Conservation (phyloP, 2,888 invertebrate species). For the Opisthograptis luteolata region DNA sequence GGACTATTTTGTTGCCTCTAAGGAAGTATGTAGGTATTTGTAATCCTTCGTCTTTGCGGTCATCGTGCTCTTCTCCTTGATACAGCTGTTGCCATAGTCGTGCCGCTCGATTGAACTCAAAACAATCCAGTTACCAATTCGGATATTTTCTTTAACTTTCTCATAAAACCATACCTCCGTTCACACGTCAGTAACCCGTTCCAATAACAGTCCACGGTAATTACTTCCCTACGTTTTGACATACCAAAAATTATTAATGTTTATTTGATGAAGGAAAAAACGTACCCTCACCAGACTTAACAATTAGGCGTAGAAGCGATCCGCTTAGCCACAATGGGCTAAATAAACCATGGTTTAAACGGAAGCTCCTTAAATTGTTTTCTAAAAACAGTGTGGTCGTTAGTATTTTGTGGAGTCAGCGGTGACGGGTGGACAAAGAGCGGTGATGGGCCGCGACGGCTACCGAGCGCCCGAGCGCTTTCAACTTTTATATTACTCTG, state of each 20-base stretch:
- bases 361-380: slow-evolving; percentile 81
- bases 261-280: slow-evolving; percentile 67
- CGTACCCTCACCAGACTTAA: slow-evolving; percentile 32
- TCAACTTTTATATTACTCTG: slow-evolving; percentile 24
- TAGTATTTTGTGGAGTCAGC: slow-evolving; percentile 59
- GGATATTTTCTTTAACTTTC: slow-evolving; percentile 5
- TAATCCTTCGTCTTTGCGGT: too few species aligned
- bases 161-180: slow-evolving; percentile 22
- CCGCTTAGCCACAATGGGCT: slow-evolving; percentile 71
- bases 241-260: slow-evolving; percentile 62
- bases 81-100: too few species aligned
- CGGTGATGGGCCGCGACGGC: slow-evolving; percentile 41
- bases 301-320: slow-evolving; percentile 73
- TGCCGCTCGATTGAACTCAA: slow-evolving; percentile 2
- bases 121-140: neutral
- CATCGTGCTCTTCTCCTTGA: too few species aligned
- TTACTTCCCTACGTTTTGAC: slow-evolving; percentile 50
- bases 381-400: slow-evolving; percentile 76
- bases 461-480: slow-evolving; percentile 40
- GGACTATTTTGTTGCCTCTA: too few species aligned
- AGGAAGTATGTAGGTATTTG: too few species aligned
- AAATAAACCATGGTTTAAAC: slow-evolving; percentile 71
- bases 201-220: slow-evolving; percentile 55
- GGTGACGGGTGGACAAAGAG: slow-evolving; percentile 59
- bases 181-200: slow-evolving; percentile 51